Base-by-base conservation (phyloP, 1,140 invertebrate species). In the Solenopsis fugax region DNA sequence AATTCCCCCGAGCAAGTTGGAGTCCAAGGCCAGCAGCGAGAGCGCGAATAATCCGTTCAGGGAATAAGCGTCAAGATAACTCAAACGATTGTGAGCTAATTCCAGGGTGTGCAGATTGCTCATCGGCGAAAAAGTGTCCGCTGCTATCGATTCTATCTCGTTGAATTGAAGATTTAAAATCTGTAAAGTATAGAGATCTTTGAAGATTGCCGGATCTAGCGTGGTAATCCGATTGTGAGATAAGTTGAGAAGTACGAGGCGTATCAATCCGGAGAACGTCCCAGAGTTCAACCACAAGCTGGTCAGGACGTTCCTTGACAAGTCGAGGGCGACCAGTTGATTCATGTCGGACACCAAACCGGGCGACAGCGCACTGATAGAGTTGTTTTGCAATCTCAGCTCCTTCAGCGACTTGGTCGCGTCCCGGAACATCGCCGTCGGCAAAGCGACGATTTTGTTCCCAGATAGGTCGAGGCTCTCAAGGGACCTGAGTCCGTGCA, bases 331-430 rank as follows among this genome's bases (percentile, higher is more conserved):
- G 90, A 98, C 96, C 80, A 99, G 96, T 92, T 98, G 97, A 90
- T 98, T 97, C 91, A 99, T 96, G 92, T 98, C 98, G 9, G 97
- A 96, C 92, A 99, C 98, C 13, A 98, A 95, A 82, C 97, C 97
- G 0, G 97, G 97, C 75, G 97, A 97, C 58, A 98, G 95, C 10
- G 97, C 97, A 92, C 97, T 97, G 67, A 98, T 98, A 65, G 97
- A 98, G 96, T 98, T 99, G 94, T 98, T 98, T 93, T 98, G 97
- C 90, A 98, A 94, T 93, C 98, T 97, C 88, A 99, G 97, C 95
- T 98, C 98, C 95, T 97, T 98, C 78, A 99, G 96, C 21, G 97
- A 97, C 78, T 97, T 96, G 13, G 96, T 96, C 86, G 97, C 96
- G 93, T 98, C 98, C 91, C 96, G 96, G 88, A 99, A 98, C 78